Evolutionary conservation across 2,888 invertebrate species (phyloP).

Genomic region (Drosophila cracens): DNA sequence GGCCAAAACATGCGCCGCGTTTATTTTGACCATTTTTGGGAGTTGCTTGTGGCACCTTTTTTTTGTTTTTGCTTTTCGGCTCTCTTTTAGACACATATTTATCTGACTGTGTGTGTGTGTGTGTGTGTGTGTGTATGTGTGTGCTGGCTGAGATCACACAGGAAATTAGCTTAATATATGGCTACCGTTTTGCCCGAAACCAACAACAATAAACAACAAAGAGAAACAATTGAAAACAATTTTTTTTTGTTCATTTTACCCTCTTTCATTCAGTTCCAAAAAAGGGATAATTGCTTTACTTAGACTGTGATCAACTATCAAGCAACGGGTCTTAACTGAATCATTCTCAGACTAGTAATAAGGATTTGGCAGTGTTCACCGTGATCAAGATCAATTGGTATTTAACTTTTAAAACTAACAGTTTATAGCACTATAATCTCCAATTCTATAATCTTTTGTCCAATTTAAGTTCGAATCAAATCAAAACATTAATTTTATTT

Average conservation of each 20-base stretch:
- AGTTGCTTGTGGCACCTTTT: slow-evolving; percentile 44
- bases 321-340: neutral
- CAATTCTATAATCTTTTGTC: neutral
- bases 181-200: slow-evolving; percentile 41
- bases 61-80: slow-evolving; percentile 43
- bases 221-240: slow-evolving; percentile 14
- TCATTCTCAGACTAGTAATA: neutral
- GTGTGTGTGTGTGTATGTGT: slow-evolving; percentile 7
- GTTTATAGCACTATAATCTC: neutral
- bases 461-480: neutral
- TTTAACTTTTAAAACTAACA: neutral
- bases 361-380: neutral
- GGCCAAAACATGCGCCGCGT: slow-evolving; percentile 43
- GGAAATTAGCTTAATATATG: slow-evolving; percentile 67
- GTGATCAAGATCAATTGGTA: neutral
- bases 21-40: slow-evolving; percentile 72
- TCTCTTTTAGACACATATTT: slow-evolving; percentile 31
- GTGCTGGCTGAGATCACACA: slow-evolving; percentile 68
- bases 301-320: neutral
- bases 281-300: neutral
- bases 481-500: neutral
- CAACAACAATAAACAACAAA: slow-evolving; percentile 21
- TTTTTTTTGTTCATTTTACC: neutral
- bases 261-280: neutral
- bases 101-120: slow-evolving; percentile 19